Conservation (phyloP, 2,888 invertebrate species). For the Exephanes ischioxanthus region DNA sequence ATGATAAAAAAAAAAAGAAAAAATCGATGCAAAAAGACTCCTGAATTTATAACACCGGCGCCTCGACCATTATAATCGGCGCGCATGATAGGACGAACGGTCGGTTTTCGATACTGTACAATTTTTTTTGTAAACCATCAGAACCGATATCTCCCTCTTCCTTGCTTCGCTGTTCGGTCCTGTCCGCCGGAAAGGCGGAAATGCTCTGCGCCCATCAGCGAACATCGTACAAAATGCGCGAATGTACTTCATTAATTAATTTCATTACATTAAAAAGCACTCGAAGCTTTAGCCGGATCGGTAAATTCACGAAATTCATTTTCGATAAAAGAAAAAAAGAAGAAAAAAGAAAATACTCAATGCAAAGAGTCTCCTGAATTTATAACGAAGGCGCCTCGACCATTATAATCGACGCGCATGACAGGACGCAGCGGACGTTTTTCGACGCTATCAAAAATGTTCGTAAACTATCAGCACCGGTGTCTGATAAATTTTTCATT, state of each 20-base stretch:
- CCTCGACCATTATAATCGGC: conserved; percentile 26
- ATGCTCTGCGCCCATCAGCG: too few species aligned
- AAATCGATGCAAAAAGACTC: neutral
- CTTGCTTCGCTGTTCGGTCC: too few species aligned
- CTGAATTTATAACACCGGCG: too few species aligned
- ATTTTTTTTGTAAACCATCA: conserved; percentile 17
- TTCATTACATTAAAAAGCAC: neutral
- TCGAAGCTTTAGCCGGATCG: neutral
- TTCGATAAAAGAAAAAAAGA: neutral
- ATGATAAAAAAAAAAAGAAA: neutral
- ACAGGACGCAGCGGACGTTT: conserved; percentile 24
- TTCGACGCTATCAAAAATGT: conserved; percentile 22
- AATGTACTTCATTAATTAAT: too few species aligned
- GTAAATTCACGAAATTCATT: neutral
- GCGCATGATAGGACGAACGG: conserved; percentile 22
- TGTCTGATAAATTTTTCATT: neutral
- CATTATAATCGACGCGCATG: conserved; percentile 22
- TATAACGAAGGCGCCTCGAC: neutral
- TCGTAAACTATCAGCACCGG: neutral
- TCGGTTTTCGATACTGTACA: conserved; percentile 22
- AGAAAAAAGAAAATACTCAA: neutral
- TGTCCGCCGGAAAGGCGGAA: too few species aligned
- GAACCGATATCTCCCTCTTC: too few species aligned
- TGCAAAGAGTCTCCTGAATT: neutral
- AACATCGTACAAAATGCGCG: too few species aligned